Evolutionary conservation across 2,113 vertebrate genomes (phyloP).

Genomic region (Serinus canaria): DNA sequence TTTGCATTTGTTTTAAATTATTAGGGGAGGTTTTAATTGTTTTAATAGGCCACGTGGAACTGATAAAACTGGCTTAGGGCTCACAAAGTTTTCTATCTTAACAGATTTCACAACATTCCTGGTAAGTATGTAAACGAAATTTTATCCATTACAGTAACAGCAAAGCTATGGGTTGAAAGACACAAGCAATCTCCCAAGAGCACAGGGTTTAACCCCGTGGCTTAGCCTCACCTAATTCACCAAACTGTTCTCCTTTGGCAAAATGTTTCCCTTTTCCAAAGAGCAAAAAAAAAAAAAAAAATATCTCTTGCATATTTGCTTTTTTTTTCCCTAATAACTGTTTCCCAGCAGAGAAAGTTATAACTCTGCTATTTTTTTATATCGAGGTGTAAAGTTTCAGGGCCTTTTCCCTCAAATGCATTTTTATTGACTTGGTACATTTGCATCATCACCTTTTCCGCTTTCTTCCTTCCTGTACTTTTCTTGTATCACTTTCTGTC

Average conservation of each 20-base stretch:
- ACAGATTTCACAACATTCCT: background rate
- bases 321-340: background rate
- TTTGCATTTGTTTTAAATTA: background rate
- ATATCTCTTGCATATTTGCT: background rate
- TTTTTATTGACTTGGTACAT: background rate
- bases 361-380: background rate
- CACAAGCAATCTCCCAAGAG: background rate
- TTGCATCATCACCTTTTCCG: background rate
- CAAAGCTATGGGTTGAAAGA: background rate
- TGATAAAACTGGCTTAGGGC: background rate
- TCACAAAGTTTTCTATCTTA: background rate
- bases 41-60: background rate
- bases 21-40: background rate
- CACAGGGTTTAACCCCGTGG: background rate
- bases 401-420: background rate
- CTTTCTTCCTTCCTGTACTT: background rate
- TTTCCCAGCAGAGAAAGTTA: background rate
- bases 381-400: background rate
- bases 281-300: background rate
- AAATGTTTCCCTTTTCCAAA: background rate
- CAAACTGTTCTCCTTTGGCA: background rate
- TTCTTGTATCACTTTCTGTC: background rate
- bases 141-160: background rate
- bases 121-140: background rate
- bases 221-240: background rate